Conservation (phyloP, 2,113 vertebrate genomes). For the Actinemys pallida region DNA sequence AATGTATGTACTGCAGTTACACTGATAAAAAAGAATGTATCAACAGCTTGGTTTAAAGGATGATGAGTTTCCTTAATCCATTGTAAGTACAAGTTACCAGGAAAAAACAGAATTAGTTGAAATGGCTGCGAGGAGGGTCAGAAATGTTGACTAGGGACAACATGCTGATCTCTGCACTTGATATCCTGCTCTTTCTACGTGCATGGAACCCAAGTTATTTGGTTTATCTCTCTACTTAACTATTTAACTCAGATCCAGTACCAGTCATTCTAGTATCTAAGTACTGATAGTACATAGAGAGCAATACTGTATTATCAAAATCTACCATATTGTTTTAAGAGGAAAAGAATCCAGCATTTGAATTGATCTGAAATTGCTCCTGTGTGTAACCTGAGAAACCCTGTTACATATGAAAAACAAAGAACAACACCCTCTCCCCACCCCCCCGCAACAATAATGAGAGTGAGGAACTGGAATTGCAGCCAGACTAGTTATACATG, state of each 20-base stretch:
- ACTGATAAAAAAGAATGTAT: not conserved
- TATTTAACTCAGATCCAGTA: slow-evolving; percentile 31
- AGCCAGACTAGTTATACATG: fast-evolving
- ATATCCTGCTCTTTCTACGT: not conserved
- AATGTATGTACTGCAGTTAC: not conserved
- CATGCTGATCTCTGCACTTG: not conserved
- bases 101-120: slow-evolving; percentile 18
- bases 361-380: not conserved
- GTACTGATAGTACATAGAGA: slow-evolving; percentile 15
- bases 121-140: slow-evolving; percentile 16
- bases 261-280: not conserved
- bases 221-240: slow-evolving; percentile 43
- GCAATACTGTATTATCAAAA: not conserved
- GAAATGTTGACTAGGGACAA: not conserved
- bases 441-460: not conserved
- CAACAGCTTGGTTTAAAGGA: not conserved
- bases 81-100: not conserved
- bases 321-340: not conserved
- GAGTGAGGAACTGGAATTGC: fast-evolving
- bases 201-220: slow-evolving; percentile 8
- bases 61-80: not conserved
- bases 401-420: not conserved
- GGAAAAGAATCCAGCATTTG: not conserved
- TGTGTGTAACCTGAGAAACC: not conserved
- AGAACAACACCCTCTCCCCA: not conserved